These are phyloP conservation scores for Eupithecia centaureata DNA, from an alignment of 2,888 invertebrate genomes.

Conservation along the genomic window DNA sequence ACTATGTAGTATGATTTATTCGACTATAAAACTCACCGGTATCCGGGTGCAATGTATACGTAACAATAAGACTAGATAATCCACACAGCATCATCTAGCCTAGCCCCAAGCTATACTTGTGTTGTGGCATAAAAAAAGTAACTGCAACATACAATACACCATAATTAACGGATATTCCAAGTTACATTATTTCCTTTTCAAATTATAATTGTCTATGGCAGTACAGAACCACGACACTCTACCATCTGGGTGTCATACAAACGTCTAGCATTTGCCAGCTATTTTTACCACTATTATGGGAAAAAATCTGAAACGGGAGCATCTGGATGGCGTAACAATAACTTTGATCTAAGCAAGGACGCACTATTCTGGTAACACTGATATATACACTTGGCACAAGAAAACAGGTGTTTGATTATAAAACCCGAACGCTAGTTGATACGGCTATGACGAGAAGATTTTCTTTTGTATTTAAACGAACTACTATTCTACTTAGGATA, in stretches of 20 bases:
- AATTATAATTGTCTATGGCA: not conserved
- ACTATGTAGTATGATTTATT: too few species aligned
- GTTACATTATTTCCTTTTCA: not conserved
- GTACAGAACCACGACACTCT: slow-evolving; percentile 12
- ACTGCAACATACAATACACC: not conserved
- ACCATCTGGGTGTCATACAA: slow-evolving; percentile 3
- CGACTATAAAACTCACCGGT: too few species aligned
- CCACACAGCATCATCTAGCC: too few species aligned
- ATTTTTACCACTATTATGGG: slow-evolving; percentile 25
- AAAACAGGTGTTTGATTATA: slow-evolving; percentile 3
- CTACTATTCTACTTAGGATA: too few species aligned
- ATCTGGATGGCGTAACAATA: slow-evolving; percentile 36
- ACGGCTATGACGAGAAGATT: not conserved
- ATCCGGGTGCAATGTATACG: too few species aligned
- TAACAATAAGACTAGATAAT: too few species aligned
- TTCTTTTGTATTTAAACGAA: too few species aligned
- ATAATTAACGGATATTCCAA: not conserved
- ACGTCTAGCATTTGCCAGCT: slow-evolving; percentile 13
- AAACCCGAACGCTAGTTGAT: not conserved
- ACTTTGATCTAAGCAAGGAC: slow-evolving; percentile 31
- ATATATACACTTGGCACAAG: slow-evolving; percentile 4
- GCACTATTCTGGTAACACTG: slow-evolving; percentile 21
- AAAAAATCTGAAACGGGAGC: slow-evolving; percentile 16
- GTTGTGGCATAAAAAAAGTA: too few species aligned
- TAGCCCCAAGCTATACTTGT: too few species aligned